Evolutionary conservation across 2,113 vertebrate species (phyloP).

Genomic region (Puffinus mauretanicus): DNA sequence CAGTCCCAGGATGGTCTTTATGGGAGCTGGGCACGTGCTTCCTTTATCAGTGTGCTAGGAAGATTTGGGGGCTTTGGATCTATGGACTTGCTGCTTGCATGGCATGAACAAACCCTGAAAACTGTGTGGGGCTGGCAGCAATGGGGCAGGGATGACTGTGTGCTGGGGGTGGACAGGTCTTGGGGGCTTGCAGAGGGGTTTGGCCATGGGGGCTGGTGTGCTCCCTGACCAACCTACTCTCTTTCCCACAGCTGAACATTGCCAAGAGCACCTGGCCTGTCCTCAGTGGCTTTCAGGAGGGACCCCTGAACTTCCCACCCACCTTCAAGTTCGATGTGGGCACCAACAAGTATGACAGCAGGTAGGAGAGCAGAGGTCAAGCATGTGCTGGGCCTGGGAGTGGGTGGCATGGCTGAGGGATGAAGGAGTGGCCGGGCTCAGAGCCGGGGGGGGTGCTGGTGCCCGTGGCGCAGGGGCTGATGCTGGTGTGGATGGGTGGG

Average conservation of each 20-base stretch:
- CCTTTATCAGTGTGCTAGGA: neutral
- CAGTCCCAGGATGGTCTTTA: neutral
- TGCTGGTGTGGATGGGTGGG: no score
- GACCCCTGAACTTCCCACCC: constrained; percentile 89
- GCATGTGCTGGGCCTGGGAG: neutral
- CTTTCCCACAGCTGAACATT: constrained; percentile 87
- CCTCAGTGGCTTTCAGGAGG: constrained; percentile 91
- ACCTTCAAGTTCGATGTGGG: constrained; percentile 98
- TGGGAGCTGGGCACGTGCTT: neutral
- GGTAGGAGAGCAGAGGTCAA: constrained; percentile 72
- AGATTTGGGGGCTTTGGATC: neutral
- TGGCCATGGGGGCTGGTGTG: neutral
- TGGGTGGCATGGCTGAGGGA: neutral
- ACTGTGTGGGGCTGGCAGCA: neutral
- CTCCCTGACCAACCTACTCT: neutral
- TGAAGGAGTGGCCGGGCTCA: neutral
- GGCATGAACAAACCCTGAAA: neutral
- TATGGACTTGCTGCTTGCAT: neutral
- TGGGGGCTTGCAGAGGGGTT: fast-evolving
- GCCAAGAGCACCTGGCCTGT: constrained; percentile 90
- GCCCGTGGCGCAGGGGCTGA: neutral
- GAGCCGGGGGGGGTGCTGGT: neutral
- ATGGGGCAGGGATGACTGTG: neutral
- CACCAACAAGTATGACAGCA: constrained; percentile 95
- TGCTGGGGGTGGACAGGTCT: neutral